These are phyloP conservation scores for Coronaproctus castanopsis DNA, from an alignment of 2,888 invertebrate genomes.

Conservation along the genomic window DNA sequence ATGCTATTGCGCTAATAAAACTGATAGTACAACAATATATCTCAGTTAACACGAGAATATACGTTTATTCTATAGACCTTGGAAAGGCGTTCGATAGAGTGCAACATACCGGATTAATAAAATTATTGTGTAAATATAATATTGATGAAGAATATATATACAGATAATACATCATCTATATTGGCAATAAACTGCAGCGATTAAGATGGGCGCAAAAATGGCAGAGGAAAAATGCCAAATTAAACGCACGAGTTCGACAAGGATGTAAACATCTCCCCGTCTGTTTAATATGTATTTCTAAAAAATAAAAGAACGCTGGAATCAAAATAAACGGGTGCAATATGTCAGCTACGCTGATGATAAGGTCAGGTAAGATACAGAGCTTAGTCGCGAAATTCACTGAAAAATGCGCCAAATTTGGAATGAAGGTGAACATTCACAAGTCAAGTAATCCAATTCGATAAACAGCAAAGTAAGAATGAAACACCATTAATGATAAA, in stretches of 20 bases:
- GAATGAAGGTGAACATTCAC: not conserved
- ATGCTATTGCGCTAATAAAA: not conserved
- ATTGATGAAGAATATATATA: not conserved
- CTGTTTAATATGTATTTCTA: not conserved
- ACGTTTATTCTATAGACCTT: not conserved
- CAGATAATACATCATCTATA: not conserved
- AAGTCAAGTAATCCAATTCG: not conserved
- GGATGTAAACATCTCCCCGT: not conserved
- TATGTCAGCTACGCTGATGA: not conserved
- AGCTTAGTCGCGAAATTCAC: not conserved
- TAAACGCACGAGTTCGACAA: not conserved
- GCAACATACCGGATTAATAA: not conserved
- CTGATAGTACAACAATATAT: not conserved
- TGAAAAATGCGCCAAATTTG: not conserved
- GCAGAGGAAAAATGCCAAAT: not conserved
- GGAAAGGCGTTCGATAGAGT: not conserved
- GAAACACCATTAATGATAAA: not conserved
- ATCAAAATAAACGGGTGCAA: not conserved
- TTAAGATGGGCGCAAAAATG: not conserved
- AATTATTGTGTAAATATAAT: not conserved
- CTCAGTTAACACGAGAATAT: not conserved
- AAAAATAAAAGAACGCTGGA: not conserved
- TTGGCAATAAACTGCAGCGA: not conserved
- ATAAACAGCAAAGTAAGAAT: not conserved
- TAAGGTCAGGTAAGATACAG: not conserved